Percentiles rank a stretch among this genome's conserved stretches.
Evolutionary conservation across 2,888 invertebrate species (phyloP).

Genomic region (Tridacna gigas): DNA sequence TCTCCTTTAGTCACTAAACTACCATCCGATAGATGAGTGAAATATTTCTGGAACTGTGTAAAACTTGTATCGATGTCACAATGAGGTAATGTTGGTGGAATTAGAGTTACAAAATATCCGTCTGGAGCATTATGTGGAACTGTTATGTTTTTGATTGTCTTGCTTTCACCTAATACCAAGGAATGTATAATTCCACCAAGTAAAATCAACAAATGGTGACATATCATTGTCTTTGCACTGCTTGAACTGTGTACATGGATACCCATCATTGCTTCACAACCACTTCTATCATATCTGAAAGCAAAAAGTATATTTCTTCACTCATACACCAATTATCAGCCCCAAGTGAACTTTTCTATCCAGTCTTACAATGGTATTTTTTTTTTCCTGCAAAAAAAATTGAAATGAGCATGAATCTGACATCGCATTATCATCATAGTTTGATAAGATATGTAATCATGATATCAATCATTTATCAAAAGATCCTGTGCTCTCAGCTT

Average conservation of each 20-base stretch:
- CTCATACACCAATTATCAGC: neutral
- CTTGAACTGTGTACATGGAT: neutral
- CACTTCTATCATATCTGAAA: conserved; percentile 5
- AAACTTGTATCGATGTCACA: conserved; percentile 40
- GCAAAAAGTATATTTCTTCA: too few species aligned
- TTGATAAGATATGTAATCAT: too few species aligned
- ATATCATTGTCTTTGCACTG: neutral
- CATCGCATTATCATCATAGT: too few species aligned
- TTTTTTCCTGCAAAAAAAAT: neutral
- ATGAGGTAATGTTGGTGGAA: conserved; percentile 37
- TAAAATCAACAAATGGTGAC: neutral
- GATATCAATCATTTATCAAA: too few species aligned
- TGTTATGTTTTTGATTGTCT: conserved; percentile 38
- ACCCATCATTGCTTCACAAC: neutral
- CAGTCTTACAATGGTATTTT: neutral
- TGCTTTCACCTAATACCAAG: conserved; percentile 25
- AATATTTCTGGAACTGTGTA: conserved; percentile 39
- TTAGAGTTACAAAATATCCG: conserved; percentile 55
- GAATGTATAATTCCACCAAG: conserved; percentile 41
- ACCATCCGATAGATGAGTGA: conserved; percentile 60
- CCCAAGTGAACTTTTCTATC: neutral
- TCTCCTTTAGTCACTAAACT: conserved; percentile 66
- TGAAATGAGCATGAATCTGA: too few species aligned
- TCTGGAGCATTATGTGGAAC: conserved; percentile 55
- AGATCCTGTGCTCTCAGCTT: too few species aligned